Evolutionary conservation across 2,113 vertebrate genomes (phyloP), one percentile per base, ranked within the genome.

Genomic region (Ictalurus furcatus): DNA sequence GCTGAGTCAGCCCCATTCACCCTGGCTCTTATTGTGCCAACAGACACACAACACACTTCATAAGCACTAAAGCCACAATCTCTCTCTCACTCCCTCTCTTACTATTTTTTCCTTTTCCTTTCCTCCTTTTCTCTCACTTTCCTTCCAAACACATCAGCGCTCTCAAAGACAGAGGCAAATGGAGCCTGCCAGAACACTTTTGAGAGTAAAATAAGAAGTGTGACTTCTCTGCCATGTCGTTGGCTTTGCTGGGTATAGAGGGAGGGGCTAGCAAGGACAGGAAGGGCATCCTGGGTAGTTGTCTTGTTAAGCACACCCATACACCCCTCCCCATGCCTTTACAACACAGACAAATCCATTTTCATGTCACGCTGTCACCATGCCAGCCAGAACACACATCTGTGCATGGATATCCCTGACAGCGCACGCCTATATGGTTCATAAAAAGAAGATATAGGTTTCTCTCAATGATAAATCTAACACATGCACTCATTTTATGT

Each of bases 1-100:
- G 96, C 97, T 97, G 97, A 97, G 96, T 97, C 96, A 97, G 96
- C 95, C 94, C 90, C 58, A 89, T 87, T 90, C 76, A 87, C 88
- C 85, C 88, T 59, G 85, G 85, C 90, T 63, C 76, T 96, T 96
- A 96, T 96, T 96, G 94, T 94, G 95, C 95, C 94, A 94, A 94
- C 94, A 96, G 95, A 94, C 93, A 94, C 92, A 93, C 86, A 78
- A 82, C 91, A 90, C 91, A 92, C 91, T 95, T 92, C 93, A 88
- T 93, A 93, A 92, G 92, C 67, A 87, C 86, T 87, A 90, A 86
- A 93, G 90, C 80, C 87, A 90, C 87, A 90, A 56, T 40, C 74
- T 88, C 88, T 90, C 30, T 37, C 69, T 87, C 16, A 37, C 54
- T 23, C 58, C 73, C 76, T 76, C 40, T 76, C 40, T 48, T 1